Evolutionary conservation across 2,113 vertebrate species (phyloP), one percentile per base, ranked within the genome.

Genomic region (Piprites chloris): DNA sequence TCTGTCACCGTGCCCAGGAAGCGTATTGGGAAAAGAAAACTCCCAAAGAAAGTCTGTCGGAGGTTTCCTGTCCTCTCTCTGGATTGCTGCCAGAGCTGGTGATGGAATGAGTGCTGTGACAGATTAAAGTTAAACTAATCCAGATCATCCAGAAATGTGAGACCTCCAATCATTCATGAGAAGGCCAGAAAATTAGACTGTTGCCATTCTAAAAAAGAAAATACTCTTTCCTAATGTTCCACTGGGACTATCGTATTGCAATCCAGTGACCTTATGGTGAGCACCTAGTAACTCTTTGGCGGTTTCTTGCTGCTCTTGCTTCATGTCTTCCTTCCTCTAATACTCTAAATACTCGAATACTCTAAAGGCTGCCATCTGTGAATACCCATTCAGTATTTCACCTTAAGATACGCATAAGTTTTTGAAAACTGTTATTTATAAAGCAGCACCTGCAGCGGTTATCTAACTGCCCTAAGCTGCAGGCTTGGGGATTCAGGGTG

Each of bases 61-160:
- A 78, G 65, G 22, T 84, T 93, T 93, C 67, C 65, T 84, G 83
- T 88, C 86, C 47, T 86, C 68, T 89, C 72, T 56, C 72, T 97
- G 96, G 96, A 95, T 32, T 78, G 47, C 69, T 95, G 94, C 93
- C 94, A 95, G 89, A 74, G 52, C 55, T 89, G 80, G 50, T 84
- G 85, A 62, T 93, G 55, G 83, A 93, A 77, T 67, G 86, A 93
- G 52, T 6, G 3, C 52, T 90, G 83, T 11, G 32, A 78, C 76
- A 95, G 95, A 97, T 95, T 95, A 84, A 95, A 93, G 52, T 93
- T 77, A 74, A 27, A 13, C 80, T 96, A 93, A 96, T 96, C 91
- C 95, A 95, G 94, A 96, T 97, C 58, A 95, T 97, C 88, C 96
- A 92, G 95, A 81, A 89, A 95, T 59, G 52, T 5, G 91, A 96